Evolutionary conservation across 2,888 invertebrate genomes (phyloP).

Genomic region (Conchocele bisecta): DNA sequence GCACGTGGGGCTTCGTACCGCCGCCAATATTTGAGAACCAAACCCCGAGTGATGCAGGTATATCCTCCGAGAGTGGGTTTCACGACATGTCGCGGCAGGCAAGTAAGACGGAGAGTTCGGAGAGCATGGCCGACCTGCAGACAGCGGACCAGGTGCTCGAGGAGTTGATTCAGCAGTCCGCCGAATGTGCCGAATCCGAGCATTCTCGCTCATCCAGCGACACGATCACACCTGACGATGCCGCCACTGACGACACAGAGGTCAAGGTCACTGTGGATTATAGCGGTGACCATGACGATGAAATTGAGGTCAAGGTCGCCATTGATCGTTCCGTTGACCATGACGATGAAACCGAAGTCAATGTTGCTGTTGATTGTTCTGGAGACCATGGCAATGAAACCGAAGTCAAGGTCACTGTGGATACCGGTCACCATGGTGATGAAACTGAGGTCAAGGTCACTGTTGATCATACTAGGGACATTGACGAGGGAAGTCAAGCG

Average conservation of each 20-base stretch:
- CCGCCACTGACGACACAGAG: constrained; percentile 15
- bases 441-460: too few species aligned
- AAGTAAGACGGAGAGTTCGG: constrained; percentile 76
- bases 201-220: constrained; percentile 52
- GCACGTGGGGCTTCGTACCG: constrained; percentile 58
- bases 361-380: too few species aligned
- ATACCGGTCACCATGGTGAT: neutral
- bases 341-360: too few species aligned
- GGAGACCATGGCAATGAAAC: too few species aligned
- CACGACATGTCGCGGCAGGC: constrained; percentile 77
- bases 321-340: too few species aligned
- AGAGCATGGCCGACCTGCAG: constrained; percentile 60
- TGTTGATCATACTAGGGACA: too few species aligned
- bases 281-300: neutral
- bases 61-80: constrained; percentile 69
- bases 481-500: too few species aligned
- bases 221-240: constrained; percentile 52
- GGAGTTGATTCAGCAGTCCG: constrained; percentile 43
- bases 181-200: constrained; percentile 43
- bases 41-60: constrained; percentile 62
- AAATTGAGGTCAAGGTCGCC: too few species aligned
- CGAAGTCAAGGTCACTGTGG: neutral
- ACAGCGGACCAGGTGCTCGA: constrained; percentile 47
- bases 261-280: neutral
- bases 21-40: constrained; percentile 65